These are phyloP conservation scores for Chrysomela aeneicollis DNA, from an alignment of 2,888 invertebrate species.

Conservation along the genomic window DNA sequence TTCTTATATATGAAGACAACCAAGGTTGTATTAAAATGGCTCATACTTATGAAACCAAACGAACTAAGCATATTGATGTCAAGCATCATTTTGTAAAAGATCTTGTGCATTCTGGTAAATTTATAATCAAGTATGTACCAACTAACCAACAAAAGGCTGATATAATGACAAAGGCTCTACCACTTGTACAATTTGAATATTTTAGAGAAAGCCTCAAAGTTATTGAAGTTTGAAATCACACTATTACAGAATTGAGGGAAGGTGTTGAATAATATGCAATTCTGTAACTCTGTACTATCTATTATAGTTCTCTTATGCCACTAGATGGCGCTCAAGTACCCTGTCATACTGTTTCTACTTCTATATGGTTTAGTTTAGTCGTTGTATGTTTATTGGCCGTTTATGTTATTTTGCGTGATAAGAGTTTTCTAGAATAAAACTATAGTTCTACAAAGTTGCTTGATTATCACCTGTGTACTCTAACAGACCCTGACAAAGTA, in stretches of 20 bases:
- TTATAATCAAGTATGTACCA: neutral
- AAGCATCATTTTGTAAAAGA: neutral
- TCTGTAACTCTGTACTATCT: neutral
- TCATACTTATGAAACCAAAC: slow-evolving; percentile 14
- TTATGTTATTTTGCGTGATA: too few relatives aligned
- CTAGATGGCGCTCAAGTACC: neutral
- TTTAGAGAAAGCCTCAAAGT: neutral
- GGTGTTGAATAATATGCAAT: slow-evolving; percentile 9
- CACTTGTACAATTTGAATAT: neutral
- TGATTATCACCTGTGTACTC: too few relatives aligned
- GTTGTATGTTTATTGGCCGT: too few relatives aligned
- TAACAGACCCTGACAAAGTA: too few relatives aligned
- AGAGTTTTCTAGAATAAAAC: too few relatives aligned
- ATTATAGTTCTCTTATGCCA: neutral
- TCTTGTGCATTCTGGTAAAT: neutral
- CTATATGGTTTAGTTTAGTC: too few relatives aligned
- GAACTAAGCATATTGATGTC: neutral
- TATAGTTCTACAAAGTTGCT: too few relatives aligned
- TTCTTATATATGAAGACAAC: slow-evolving; percentile 1
- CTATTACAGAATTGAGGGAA: slow-evolving; percentile 7
- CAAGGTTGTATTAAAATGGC: slow-evolving; percentile 18
- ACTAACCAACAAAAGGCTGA: neutral
- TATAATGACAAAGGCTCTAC: neutral
- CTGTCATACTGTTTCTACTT: too few relatives aligned
- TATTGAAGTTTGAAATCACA: neutral